A percentile compares a stretch with the other conserved stretches of the same genome.
These are phyloP conservation scores for Gadopsis marmoratus DNA, from an alignment of 2,797 vertebrate genomes.

Conservation along the genomic window DNA sequence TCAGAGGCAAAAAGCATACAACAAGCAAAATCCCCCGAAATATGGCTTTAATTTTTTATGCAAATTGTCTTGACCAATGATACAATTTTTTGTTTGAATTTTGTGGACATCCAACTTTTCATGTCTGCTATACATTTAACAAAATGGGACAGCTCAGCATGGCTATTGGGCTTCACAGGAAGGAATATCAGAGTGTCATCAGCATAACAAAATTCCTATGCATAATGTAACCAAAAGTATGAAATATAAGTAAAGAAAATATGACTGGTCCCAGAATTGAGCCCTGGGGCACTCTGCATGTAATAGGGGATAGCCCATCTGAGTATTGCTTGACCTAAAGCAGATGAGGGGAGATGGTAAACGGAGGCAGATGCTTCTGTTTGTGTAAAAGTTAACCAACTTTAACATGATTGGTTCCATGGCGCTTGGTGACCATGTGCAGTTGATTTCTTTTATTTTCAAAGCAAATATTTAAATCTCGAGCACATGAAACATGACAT, in stretches of 20 bases:
- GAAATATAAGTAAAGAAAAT: slow-evolving; percentile 9
- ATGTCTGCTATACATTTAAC: neutral
- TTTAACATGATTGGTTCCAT: slow-evolving; percentile 6
- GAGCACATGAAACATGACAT: neutral
- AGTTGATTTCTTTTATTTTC: slow-evolving; percentile 13
- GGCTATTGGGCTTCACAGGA: neutral
- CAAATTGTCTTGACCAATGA: neutral
- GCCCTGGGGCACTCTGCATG: slow-evolving; percentile 12
- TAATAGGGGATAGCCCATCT: neutral
- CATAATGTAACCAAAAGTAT: neutral
- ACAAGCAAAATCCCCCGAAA: neutral
- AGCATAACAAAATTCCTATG: neutral
- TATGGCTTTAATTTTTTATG: neutral
- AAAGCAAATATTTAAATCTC: slow-evolving; percentile 11
- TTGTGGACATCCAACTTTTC: neutral
- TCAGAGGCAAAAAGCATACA: neutral
- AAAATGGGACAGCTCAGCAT: neutral
- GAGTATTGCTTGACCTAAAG: slow-evolving; percentile 20
- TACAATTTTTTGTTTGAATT: neutral
- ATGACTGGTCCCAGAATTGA: slow-evolving; percentile 21
- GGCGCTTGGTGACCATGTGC: slow-evolving; percentile 18
- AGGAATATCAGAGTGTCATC: slow-evolving; percentile 4
- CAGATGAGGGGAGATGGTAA: slow-evolving; percentile 33
- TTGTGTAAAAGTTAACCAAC: slow-evolving; percentile 21
- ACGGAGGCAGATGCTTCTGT: slow-evolving; percentile 51